Percentiles rank a stretch among this genome's conserved stretches.
phyloP scores from a whole-genome alignment of 1,140 invertebrate species.

The Melanaphis sacchari region DNA sequence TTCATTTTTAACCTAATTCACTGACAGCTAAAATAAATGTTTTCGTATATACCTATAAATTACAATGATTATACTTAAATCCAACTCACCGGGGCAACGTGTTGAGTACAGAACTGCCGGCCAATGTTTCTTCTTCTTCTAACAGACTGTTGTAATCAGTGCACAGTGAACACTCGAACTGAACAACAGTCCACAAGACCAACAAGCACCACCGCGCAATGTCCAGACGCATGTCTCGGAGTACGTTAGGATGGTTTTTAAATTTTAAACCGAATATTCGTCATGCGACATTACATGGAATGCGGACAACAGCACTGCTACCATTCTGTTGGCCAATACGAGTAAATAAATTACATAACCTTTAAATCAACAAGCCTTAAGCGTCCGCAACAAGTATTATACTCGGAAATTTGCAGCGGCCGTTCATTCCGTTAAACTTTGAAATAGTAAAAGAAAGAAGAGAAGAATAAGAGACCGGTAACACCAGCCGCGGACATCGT shows the following conservation, averaged over 20 bases:
- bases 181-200: neutral
- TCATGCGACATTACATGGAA: neutral
- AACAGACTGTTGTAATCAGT: neutral
- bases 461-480: too few species aligned
- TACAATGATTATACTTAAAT: neutral
- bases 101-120: neutral
- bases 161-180: neutral
- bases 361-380: neutral
- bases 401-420: neutral
- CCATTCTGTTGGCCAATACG: too few species aligned
- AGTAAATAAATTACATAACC: neutral
- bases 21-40: neutral
- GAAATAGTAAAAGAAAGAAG: too few species aligned
- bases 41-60: neutral
- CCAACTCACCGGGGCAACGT: constrained; percentile 19
- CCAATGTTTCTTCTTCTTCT: neutral
- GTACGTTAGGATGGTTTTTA: neutral
- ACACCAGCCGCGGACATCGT: too few species aligned
- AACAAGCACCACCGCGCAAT: neutral
- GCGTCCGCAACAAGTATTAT: neutral
- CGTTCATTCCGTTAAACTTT: neutral
- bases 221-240: neutral
- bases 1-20: neutral
- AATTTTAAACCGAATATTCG: neutral
- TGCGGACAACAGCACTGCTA: neutral